Evolutionary conservation across 2,888 invertebrate genomes (phyloP).

Genomic region (Cyclophora albipunctata): DNA sequence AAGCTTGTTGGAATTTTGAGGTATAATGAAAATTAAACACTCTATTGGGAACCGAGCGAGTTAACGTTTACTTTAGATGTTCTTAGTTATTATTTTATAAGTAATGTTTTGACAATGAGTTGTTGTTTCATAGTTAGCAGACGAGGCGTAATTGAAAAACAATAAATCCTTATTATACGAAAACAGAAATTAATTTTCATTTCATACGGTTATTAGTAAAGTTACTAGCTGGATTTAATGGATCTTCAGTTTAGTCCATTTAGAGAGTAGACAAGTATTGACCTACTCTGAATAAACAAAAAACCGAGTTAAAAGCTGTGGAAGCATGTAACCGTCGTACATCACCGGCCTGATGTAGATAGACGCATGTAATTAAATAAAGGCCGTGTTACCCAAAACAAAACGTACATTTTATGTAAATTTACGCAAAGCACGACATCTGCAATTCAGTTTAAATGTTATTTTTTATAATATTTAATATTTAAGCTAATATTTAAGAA

Average conservation of each 20-base stretch:
- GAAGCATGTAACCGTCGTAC: conserved; percentile 4
- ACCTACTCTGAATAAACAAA: neutral
- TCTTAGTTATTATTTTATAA: neutral
- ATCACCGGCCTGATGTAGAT: conserved; percentile 33
- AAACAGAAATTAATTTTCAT: no score
- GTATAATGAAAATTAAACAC: conserved; percentile 31
- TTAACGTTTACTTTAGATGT: conserved; percentile 1
- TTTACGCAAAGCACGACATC: conserved; percentile 31
- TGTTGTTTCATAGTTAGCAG: no score
- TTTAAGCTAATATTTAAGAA: conserved; percentile 11
- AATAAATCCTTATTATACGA: no score
- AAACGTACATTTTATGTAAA: conserved; percentile 37
- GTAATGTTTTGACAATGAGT: no score
- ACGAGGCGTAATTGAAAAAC: no score
- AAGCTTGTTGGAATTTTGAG: conserved; percentile 25
- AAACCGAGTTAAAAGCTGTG: no score
- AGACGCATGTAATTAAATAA: conserved; percentile 44
- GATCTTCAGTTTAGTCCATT: no score
- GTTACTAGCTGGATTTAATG: no score
- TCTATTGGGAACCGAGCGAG: conserved; percentile 2
- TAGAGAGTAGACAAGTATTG: no score
- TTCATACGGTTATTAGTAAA: no score
- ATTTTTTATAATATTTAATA: no score
- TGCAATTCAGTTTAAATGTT: conserved; percentile 32
- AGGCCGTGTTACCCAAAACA: conserved; percentile 24